A percentile compares a stretch with the other conserved stretches of the same genome.
Conservation (phyloP, 1,140 invertebrate genomes). For the Thalassaphorura encarpata region DNA sequence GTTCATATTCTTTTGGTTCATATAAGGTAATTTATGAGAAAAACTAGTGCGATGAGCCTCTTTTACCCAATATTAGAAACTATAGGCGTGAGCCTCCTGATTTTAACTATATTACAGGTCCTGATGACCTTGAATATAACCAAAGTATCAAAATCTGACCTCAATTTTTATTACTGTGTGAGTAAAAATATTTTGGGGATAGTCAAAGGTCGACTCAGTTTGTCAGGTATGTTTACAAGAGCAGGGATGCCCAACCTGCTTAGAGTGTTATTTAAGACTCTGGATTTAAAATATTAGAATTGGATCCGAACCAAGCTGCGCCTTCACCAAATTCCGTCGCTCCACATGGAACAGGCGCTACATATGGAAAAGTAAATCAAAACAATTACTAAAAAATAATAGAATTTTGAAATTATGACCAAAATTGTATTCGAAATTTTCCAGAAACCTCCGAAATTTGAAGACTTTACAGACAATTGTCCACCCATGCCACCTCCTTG, state of each 20-base stretch:
- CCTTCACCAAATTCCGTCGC: conserved; percentile 35
- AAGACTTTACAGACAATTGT: conserved; percentile 52
- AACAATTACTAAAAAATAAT: conserved; percentile 4
- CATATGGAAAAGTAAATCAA: conserved; percentile 40
- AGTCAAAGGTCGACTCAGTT: conserved; percentile 60
- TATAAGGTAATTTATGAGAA: conserved; percentile 42
- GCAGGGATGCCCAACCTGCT: not conserved
- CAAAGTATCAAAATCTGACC: conserved; percentile 52
- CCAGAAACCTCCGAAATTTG: conserved; percentile 37
- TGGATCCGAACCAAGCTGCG: conserved; percentile 40
- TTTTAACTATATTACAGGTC: conserved; percentile 24
- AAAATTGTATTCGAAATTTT: conserved; percentile 2
- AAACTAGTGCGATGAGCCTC: not conserved
- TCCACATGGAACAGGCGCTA: conserved; percentile 27
- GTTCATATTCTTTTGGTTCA: conserved; percentile 45
- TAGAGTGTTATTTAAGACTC: not conserved
- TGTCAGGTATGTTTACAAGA: conserved; percentile 51
- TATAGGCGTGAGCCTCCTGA: not conserved
- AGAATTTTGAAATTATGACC: not conserved
- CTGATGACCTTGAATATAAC: conserved; percentile 64
- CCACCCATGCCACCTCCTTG: conserved; percentile 46
- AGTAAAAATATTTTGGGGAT: conserved; percentile 68
- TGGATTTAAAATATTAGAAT: conserved; percentile 37
- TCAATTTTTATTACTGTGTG: conserved; percentile 66
- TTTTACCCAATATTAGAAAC: not conserved